Base-by-base conservation (phyloP, 35 echinoderm and acorn worm species). In the Apostichopus californicus region DNA sequence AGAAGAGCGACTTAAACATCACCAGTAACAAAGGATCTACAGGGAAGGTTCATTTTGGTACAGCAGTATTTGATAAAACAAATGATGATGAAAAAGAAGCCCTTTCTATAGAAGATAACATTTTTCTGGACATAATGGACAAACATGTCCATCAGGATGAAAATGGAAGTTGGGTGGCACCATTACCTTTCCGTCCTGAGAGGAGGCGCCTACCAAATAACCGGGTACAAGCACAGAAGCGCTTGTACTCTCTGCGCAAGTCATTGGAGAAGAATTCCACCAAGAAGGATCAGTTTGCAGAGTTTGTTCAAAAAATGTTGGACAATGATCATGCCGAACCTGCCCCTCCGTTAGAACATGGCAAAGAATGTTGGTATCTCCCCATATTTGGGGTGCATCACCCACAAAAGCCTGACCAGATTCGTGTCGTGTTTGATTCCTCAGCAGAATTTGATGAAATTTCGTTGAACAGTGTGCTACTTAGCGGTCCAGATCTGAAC, bases 201-300 rank as follows among this genome's bases (percentile, higher is more conserved):
- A 90, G 86, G 65, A 24, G 59, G 17, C 84, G 68, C 61, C 86
- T 94, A 17, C 77, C 87, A 25, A 94, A 91, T 78, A 94, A 94
- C 53, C 77, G 78, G 6, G 93, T 83, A 4, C 75, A 70, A 57
- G 93, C 88, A 80, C 60, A 70, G 14, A 84, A 68, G 18, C 77
- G 93, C 14, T 26, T 90, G 34, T 9, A 53, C 2, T 83, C 57
- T 20, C 34, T 94, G 20, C 59, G 88, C 23, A 79, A 80, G 56
- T 88, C 25, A 9, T 57, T 94, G 26, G 78, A 86, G 8, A 92
- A 92, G 26, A 83, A 92, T 54, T 12, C 57, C 9, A 65, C 26
- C 5, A 92, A 92, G 54, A 92, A 77, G 78, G 73, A 91, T 20
- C 72, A 91, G 46, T 84, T 84, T 55, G 53, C 54, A 28, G 26